Evolutionary conservation across 2,888 invertebrate genomes (phyloP).

Genomic region (Epsilonema sp.): DNA sequence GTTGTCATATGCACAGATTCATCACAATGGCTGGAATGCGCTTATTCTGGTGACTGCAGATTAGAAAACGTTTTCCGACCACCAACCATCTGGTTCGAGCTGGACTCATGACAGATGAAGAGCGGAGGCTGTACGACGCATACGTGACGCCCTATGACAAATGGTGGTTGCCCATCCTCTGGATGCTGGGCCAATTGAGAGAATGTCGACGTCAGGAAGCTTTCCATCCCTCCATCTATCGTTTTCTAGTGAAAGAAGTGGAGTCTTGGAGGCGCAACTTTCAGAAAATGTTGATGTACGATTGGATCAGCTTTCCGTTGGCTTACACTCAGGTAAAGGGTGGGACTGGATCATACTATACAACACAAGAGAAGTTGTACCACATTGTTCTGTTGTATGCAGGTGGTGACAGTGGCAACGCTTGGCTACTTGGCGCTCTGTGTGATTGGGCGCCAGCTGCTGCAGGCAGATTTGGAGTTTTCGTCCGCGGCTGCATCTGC

Average conservation of each 20-base stretch:
- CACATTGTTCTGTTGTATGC: too few relatives aligned
- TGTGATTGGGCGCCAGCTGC: neutral
- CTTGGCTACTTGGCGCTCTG: neutral
- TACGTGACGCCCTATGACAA: neutral
- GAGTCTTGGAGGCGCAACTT: neutral
- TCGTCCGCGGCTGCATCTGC: too few relatives aligned
- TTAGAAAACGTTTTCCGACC: constrained; percentile 29
- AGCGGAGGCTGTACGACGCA: constrained; percentile 26
- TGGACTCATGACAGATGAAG: constrained; percentile 29
- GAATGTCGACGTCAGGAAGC: neutral
- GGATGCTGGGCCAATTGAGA: neutral
- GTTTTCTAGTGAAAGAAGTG: neutral
- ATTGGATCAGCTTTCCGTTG: constrained; percentile 33
- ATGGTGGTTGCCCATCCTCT: neutral
- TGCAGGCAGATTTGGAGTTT: neutral
- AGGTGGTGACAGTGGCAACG: neutral
- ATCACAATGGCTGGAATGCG: neutral
- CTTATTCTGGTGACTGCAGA: neutral
- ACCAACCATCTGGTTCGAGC: constrained; percentile 29
- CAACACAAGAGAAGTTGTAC: too few relatives aligned
- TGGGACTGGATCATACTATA: too few relatives aligned
- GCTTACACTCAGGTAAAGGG: constrained; percentile 33
- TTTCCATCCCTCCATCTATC: neutral
- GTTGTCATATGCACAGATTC: neutral
- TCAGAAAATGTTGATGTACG: constrained; percentile 22